These are phyloP conservation scores for Odontesthes bonariensis DNA, from an alignment of 2,113 vertebrate species.

Conservation along the genomic window DNA sequence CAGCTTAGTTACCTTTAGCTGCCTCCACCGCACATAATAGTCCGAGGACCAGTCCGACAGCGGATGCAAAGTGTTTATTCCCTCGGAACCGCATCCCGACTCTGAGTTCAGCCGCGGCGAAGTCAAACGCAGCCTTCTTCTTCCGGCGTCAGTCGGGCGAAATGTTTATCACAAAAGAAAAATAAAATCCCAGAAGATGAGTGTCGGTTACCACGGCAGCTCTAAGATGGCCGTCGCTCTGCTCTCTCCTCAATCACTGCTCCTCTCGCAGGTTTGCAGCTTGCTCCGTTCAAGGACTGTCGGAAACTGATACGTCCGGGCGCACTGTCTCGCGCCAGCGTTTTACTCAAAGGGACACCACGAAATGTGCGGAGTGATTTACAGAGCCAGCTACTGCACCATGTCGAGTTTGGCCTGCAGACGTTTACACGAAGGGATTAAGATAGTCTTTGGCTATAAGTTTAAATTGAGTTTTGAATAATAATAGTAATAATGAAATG, in stretches of 20 bases:
- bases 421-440: too few relatives aligned
- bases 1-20: conserved; percentile 84
- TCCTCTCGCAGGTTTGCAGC: conserved; percentile 73
- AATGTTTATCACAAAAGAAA: conserved; percentile 49
- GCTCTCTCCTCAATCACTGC: conserved; percentile 71
- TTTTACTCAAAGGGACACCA: too few relatives aligned
- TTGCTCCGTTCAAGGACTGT: conserved; percentile 54
- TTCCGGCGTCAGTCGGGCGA: conserved; percentile 40
- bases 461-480: too few relatives aligned
- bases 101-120: conserved; percentile 61
- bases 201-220: conserved; percentile 71
- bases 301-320: neutral
- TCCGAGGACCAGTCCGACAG: conserved; percentile 82
- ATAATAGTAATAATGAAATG: too few relatives aligned
- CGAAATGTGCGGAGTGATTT: too few relatives aligned
- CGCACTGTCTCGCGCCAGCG: neutral
- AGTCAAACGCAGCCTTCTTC: conserved; percentile 53
- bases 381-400: too few relatives aligned
- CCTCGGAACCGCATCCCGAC: conserved; percentile 83
- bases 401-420: too few relatives aligned
- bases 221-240: conserved; percentile 86
- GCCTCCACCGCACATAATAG: conserved; percentile 82
- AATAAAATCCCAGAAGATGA: conserved; percentile 80
- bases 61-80: conserved; percentile 77
- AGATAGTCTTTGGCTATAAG: too few relatives aligned